These are phyloP conservation scores for Chromis chromis DNA, from an alignment of 2,797 vertebrate species.

Conservation along the genomic window DNA sequence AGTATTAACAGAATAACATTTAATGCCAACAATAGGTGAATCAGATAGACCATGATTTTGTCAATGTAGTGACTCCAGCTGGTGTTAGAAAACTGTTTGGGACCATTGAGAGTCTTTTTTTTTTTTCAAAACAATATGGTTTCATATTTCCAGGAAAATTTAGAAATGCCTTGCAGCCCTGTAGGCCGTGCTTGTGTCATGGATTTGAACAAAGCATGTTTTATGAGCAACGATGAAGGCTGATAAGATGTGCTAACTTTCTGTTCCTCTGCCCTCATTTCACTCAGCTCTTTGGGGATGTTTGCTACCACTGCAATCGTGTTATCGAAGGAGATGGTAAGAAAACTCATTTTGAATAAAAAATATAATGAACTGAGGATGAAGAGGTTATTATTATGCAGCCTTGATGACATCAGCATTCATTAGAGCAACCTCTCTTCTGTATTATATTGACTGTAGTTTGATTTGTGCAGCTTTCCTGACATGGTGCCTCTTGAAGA, in stretches of 20 bases:
- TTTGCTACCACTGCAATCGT: slow-evolving; percentile 97
- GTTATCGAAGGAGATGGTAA: slow-evolving; percentile 98
- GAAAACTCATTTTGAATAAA: slow-evolving; percentile 45
- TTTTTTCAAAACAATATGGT: background rate
- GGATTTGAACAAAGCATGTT: slow-evolving; percentile 29
- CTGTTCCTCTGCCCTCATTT: slow-evolving; percentile 36
- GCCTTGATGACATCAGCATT: background rate
- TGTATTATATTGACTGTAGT: background rate
- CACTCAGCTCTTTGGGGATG: slow-evolving; percentile 94
- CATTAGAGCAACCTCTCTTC: background rate
- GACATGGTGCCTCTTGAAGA: background rate
- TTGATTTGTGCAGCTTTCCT: background rate
- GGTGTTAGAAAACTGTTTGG: slow-evolving; percentile 28
- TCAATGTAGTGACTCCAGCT: slow-evolving; percentile 30
- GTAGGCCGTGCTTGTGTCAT: slow-evolving; percentile 42
- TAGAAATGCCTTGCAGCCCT: background rate
- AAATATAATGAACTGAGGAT: background rate
- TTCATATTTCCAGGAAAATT: background rate
- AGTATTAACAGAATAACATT: too few species aligned
- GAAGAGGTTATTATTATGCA: background rate
- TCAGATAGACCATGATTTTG: background rate
- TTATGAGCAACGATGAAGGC: background rate
- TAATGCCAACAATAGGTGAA: background rate
- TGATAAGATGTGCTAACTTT: slow-evolving; percentile 26
- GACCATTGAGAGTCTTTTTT: background rate